These are phyloP conservation scores for Melanchra persicariae DNA, from an alignment of 2,888 invertebrate genomes.

Conservation along the genomic window DNA sequence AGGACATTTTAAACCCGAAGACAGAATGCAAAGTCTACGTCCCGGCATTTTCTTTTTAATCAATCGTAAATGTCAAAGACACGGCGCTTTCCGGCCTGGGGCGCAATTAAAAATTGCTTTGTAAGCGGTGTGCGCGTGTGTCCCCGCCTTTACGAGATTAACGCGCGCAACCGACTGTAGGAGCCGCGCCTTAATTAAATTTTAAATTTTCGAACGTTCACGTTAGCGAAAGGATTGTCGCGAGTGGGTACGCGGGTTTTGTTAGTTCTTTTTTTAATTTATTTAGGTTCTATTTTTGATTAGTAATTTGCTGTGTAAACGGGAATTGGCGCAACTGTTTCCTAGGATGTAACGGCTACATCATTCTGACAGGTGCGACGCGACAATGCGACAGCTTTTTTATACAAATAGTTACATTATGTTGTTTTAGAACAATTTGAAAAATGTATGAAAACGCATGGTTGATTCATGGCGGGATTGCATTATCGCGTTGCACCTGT, in stretches of 20 bases:
- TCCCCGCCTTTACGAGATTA: constrained; percentile 82
- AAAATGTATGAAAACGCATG: not conserved
- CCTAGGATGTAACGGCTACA: not conserved
- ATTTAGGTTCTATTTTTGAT: constrained; percentile 52
- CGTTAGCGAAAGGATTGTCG: constrained; percentile 75
- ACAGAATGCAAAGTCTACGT: constrained; percentile 64
- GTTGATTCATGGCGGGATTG: no score
- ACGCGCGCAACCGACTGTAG: constrained; percentile 79
- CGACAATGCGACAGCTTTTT: not conserved
- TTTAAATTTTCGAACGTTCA: constrained; percentile 82
- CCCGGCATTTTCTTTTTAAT: constrained; percentile 79
- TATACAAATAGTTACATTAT: not conserved
- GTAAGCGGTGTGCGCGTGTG: constrained; percentile 78
- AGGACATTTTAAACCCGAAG: constrained; percentile 56
- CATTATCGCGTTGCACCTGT: not conserved
- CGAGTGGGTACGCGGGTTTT: constrained; percentile 57
- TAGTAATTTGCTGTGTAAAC: constrained; percentile 16
- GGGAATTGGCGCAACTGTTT: not conserved
- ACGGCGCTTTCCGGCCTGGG: constrained; percentile 75
- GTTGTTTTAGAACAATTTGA: no score
- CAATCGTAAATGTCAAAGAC: constrained; percentile 85
- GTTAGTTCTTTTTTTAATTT: constrained; percentile 57
- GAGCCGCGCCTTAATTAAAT: constrained; percentile 83
- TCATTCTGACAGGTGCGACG: not conserved
- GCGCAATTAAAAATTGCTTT: constrained; percentile 88